phyloP scores from a whole-genome alignment of 2,888 invertebrate genomes.

The Phymatocera aterrima region DNA sequence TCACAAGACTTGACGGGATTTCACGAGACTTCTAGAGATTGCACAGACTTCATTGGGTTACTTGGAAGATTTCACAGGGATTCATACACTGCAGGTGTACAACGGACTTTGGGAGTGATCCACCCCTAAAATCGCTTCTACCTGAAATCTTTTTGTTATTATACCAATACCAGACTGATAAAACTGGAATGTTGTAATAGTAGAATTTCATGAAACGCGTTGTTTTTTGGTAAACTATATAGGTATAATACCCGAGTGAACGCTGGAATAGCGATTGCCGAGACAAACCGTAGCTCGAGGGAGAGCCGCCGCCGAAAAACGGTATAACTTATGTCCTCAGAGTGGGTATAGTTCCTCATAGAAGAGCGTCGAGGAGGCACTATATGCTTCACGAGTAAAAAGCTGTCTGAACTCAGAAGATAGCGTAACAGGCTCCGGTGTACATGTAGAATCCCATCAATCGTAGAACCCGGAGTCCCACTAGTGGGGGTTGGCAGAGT shows the following conservation, averaged over 20 bases:
- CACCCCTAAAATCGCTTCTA: no score
- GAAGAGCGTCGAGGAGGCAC: not conserved
- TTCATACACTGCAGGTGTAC: no score
- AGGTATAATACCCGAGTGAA: not conserved
- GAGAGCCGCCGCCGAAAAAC: not conserved
- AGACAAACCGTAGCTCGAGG: not conserved
- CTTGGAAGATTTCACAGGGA: no score
- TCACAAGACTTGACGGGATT: no score
- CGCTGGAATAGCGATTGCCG: not conserved
- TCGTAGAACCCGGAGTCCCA: slow-evolving; percentile 2
- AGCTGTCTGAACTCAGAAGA: slow-evolving; percentile 21
- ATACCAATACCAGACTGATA: not conserved
- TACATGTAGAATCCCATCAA: slow-evolving; percentile 29
- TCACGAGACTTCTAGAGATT: no score
- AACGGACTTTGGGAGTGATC: no score
- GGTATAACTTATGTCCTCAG: slow-evolving; percentile 21
- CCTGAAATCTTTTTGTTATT: not conserved
- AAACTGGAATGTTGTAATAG: not conserved
- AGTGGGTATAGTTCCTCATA: slow-evolving; percentile 30
- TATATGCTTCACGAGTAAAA: slow-evolving; percentile 26
- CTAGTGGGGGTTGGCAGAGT: slow-evolving; percentile 14
- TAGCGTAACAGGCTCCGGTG: not conserved
- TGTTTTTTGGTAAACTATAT: not conserved
- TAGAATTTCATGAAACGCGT: not conserved
- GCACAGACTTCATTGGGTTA: no score